phyloP scores from a whole-genome alignment of 35 echinoderm and acorn worm species.

The Chiridota heheva region DNA sequence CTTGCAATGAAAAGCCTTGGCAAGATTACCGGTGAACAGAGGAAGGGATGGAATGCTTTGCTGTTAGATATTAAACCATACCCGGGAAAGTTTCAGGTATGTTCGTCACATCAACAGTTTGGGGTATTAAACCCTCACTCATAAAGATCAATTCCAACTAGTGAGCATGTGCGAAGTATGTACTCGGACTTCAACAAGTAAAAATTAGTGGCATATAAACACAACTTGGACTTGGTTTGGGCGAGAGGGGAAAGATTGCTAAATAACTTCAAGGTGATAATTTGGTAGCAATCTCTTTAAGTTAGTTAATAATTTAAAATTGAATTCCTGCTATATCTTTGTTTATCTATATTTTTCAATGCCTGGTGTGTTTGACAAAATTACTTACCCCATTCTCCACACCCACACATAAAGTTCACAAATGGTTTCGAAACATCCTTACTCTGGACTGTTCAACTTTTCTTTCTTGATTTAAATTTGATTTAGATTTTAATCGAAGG shows the following conservation, averaged over 20 bases:
- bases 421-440: background rate
- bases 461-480: background rate
- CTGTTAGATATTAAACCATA: constrained; percentile 11
- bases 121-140: background rate
- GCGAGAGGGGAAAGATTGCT: too few species aligned
- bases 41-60: constrained; percentile 17
- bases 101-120: background rate
- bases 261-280: too few species aligned
- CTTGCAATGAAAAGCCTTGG: background rate
- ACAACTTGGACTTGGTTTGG: too few species aligned
- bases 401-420: background rate
- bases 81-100: constrained; percentile 14
- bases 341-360: background rate
- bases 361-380: background rate
- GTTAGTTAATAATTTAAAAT: too few species aligned
- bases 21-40: constrained; percentile 16
- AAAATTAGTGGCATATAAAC: background rate
- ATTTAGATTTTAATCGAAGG: constrained; percentile 76
- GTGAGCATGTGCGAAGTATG: background rate
- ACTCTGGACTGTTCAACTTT: background rate
- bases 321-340: background rate
- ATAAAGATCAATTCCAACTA: background rate
- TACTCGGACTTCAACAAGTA: background rate
- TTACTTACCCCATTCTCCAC: background rate
- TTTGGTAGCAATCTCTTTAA: too few species aligned